phyloP scores from a whole-genome alignment of 2,113 vertebrate species.

The Sebastes fasciatus region DNA sequence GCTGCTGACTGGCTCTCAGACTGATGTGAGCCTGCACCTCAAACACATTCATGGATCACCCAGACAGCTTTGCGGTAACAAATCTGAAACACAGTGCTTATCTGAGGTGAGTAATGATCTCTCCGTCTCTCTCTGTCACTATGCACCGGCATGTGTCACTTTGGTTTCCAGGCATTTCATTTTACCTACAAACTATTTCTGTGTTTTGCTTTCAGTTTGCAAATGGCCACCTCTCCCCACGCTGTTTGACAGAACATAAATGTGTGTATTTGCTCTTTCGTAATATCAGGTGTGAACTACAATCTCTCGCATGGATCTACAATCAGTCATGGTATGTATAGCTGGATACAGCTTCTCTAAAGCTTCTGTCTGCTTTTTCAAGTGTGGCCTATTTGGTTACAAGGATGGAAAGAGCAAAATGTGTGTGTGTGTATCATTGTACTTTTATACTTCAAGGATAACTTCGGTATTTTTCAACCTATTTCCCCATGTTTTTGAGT shows the following conservation, averaged over 20 bases:
- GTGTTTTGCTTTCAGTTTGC: neutral
- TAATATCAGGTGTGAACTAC: neutral
- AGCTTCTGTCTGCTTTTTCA: neutral
- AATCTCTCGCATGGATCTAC: neutral
- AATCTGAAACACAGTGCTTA: neutral
- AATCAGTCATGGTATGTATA: neutral
- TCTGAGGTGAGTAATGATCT: constrained; percentile 5
- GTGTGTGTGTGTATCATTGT: neutral
- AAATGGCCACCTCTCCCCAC: neutral
- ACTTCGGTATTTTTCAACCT: no score
- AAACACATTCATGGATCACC: constrained; percentile 7
- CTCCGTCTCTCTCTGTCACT: neutral
- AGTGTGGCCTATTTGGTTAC: neutral
- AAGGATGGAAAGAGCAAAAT: neutral
- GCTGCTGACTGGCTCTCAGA: constrained; percentile 3
- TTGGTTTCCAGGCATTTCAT: constrained; percentile 16
- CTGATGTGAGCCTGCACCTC: constrained; percentile 1
- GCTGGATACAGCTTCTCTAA: neutral
- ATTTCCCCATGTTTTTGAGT: no score
- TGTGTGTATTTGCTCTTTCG: neutral
- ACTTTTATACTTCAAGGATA: no score
- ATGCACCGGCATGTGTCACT: neutral
- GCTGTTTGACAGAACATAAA: neutral
- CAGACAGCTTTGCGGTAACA: constrained; percentile 9
- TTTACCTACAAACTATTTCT: neutral